These are phyloP conservation scores for Hyppa rectilinea DNA, from an alignment of 2,888 invertebrate genomes.

Conservation along the genomic window DNA sequence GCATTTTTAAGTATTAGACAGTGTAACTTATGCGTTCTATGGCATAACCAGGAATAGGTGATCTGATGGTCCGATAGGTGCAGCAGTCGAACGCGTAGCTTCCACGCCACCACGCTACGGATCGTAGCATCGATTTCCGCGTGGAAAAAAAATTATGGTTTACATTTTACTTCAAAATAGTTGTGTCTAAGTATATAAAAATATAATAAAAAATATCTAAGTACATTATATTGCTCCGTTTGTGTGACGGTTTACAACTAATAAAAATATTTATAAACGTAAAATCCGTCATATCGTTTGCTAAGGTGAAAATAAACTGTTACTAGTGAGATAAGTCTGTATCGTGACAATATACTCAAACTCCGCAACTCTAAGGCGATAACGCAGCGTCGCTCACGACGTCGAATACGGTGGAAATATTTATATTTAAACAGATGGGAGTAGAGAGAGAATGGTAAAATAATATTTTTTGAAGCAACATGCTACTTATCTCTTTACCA, in stretches of 20 bases:
- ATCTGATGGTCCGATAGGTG: background rate
- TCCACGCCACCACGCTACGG: background rate
- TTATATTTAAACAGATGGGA: background rate
- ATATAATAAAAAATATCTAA: background rate
- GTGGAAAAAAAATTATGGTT: no score
- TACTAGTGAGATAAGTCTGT: slow-evolving; percentile 23
- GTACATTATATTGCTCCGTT: background rate
- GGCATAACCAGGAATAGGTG: background rate
- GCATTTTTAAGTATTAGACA: background rate
- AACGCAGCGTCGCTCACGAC: background rate
- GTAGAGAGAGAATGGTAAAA: background rate
- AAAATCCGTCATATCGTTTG: slow-evolving; percentile 25
- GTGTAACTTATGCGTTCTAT: background rate
- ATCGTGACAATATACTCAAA: slow-evolving; percentile 1
- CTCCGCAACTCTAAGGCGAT: slow-evolving; percentile 14
- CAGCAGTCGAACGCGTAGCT: background rate
- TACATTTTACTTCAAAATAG: no score
- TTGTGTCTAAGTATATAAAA: background rate
- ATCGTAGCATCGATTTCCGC: background rate
- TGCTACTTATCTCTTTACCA: background rate
- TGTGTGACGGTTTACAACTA: slow-evolving; percentile 6
- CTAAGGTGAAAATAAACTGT: slow-evolving; percentile 1
- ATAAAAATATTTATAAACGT: slow-evolving; percentile 23
- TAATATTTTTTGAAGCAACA: background rate
- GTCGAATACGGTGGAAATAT: background rate